Conservation (phyloP, 2,797 vertebrate genomes). For the Tiaroga cobitis region DNA sequence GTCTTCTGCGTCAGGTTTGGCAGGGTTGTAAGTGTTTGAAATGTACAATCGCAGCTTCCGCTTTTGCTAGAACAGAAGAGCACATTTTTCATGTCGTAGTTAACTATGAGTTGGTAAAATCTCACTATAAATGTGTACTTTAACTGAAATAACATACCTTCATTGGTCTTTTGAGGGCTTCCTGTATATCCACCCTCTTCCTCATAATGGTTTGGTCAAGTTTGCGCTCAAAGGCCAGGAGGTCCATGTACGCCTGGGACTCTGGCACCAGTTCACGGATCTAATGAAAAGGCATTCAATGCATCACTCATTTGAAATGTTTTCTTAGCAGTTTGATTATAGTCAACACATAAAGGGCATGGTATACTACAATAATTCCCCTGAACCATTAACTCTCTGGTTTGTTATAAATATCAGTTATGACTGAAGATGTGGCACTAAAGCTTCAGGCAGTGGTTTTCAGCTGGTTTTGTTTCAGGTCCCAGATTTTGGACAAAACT, state of each 20-base stretch:
- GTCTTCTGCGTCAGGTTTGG: conserved; percentile 93
- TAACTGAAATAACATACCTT: conserved; percentile 80
- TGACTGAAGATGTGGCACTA: neutral
- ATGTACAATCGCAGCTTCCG: conserved; percentile 97
- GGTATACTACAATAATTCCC: neutral
- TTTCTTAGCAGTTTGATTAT: neutral
- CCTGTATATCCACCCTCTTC: conserved; percentile 98
- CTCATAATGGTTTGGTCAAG: conserved; percentile 99
- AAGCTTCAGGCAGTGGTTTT: neutral
- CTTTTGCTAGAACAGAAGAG: conserved; percentile 89
- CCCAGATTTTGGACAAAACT: too few relatives aligned
- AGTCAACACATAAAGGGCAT: neutral
- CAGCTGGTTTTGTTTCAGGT: neutral
- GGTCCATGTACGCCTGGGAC: conserved; percentile 99
- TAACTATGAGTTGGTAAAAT: neutral
- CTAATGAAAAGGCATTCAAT: conserved; percentile 69
- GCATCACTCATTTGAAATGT: neutral
- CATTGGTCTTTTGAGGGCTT: conserved; percentile 98
- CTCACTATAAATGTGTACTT: neutral
- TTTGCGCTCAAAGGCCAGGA: conserved; percentile 96
- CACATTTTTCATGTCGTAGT: neutral
- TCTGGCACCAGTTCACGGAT: conserved; percentile 98
- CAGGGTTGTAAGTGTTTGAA: conserved; percentile 98
- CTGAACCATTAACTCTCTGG: neutral
- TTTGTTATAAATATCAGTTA: neutral